Base-by-base conservation (phyloP, 2,888 invertebrate species). In the Drosophila niveifrons region DNA sequence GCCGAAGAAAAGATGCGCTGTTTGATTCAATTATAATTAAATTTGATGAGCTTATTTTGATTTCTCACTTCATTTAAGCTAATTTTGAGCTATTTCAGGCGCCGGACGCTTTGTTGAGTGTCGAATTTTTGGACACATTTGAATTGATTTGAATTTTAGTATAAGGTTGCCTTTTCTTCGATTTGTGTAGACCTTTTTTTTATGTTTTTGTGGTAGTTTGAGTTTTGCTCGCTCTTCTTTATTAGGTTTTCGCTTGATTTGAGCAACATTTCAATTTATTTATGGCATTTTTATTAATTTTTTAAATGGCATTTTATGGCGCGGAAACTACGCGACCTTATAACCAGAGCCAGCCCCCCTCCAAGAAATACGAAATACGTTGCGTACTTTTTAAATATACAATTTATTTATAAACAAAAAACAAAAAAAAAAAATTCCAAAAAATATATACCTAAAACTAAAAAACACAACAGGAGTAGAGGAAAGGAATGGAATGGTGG, bases 21-120 rank as follows among this genome's bases (percentile, higher is more conserved):
- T 77, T 77, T 64, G 53, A 77, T 75, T 79, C 72, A 80, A 78
- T 78, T 78, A 80, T 78, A 78, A 76, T 78, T 80, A 78, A 78
- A 79, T 88, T 88, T 83, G 78, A 83, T 73, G 83, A 64, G 84
- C 84, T 86, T 88, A 88, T 85, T 86, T 83, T 82, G 80, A 83
- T 88, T 83, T 83, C 77, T 83, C 87, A 86, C 83, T 83, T 83
- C 87, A 86, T 83, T 83, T 88, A 88, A 78, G 83, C 84, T 88
- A 86, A 83, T 83, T 83, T 83, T 52, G 43, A 78, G 62, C 78
- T 66, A 75, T 75, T 77, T 77, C 8, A 58, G 71, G 75, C 77
- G 75, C 57, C 75, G 69, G 67, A 29, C 48, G 78, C 75, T 79
- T 76, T 78, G 76, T 79, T 71, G 72, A 44, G 51, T 67, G 59